These are phyloP conservation scores for Gymnocypris eckloni DNA, from an alignment of 2,797 vertebrate genomes.

Conservation along the genomic window DNA sequence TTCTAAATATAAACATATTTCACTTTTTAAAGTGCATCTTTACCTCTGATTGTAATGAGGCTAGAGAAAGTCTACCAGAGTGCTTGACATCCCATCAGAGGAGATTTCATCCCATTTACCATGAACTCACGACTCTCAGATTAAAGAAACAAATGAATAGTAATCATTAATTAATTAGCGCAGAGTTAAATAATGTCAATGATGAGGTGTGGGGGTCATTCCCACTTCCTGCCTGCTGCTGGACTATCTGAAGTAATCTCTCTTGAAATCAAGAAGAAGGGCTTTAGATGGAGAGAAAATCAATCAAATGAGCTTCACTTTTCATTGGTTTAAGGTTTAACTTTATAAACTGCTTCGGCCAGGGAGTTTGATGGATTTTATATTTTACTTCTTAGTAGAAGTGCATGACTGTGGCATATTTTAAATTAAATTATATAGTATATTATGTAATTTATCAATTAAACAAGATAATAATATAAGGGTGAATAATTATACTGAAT, in stretches of 20 bases:
- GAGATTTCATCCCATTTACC: slow-evolving; percentile 9
- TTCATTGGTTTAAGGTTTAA: slow-evolving; percentile 39
- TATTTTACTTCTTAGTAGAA: background rate
- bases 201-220: background rate
- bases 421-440: background rate
- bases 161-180: slow-evolving; percentile 38
- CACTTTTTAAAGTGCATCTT: background rate
- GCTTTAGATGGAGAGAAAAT: slow-evolving; percentile 19
- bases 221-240: background rate
- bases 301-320: slow-evolving; percentile 34
- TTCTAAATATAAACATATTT: background rate
- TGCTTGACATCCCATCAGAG: background rate
- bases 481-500: background rate
- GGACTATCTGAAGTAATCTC: slow-evolving; percentile 19
- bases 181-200: background rate
- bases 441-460: background rate
- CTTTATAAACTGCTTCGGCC: slow-evolving; percentile 21
- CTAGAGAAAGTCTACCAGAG: background rate
- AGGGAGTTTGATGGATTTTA: slow-evolving; percentile 13
- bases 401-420: background rate
- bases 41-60: background rate
- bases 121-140: slow-evolving; percentile 17
- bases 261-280: slow-evolving; percentile 31
- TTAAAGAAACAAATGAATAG: background rate
- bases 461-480: background rate